Evolutionary conservation across 92 coral and sea anemone genomes (phyloP), one percentile per base, ranked within the genome.

Genomic region (Anthopleura xanthogrammica): DNA sequence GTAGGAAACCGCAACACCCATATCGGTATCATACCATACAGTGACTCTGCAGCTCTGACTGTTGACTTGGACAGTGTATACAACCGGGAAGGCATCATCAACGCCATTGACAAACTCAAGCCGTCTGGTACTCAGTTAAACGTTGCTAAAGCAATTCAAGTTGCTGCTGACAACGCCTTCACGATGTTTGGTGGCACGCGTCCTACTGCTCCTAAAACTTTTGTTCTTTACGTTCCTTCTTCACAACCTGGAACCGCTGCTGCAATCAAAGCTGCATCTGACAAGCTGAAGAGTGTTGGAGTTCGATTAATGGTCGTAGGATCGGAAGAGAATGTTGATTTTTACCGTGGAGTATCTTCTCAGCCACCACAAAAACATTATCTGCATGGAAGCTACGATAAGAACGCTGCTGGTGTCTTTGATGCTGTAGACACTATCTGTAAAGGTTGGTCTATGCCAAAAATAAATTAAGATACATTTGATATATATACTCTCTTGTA

Each of bases 161-260:
- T 89, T 62, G 98, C 98, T 46, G 82, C 86, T 9, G 87, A 83
- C 79, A 78, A 80, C 55, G 82, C 95, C 12, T 95, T 95, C 78
- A 94, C 95, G 41, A 91, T 95, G n/a, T 92, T 77, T 83, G 98
- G 98, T 43, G 98, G 98, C 6, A 91, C 93, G 12, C 87, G 98
- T 71, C 95, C 92, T 48, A 77, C 89, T 16, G 86, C 83, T 8
- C 98, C 95, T n/a, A 95, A 95, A 79, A 86, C 90, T 17, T 89
- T 95, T 79, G 76, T 95, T 16, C 82, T 95, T 39, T 66, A 91
- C 41, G 95, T 90, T 20, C 98, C 95, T 41, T 77, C 76, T 4
- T 82, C 90, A 42, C 83, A 91, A 2, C 36, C 82, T 19, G 39
- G 36, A 74, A 29, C 54, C 16, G 86, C 62, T 55, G 91, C 86